These are phyloP conservation scores for Caiman crocodilus DNA, from an alignment of 2,797 vertebrate species.

Conservation along the genomic window DNA sequence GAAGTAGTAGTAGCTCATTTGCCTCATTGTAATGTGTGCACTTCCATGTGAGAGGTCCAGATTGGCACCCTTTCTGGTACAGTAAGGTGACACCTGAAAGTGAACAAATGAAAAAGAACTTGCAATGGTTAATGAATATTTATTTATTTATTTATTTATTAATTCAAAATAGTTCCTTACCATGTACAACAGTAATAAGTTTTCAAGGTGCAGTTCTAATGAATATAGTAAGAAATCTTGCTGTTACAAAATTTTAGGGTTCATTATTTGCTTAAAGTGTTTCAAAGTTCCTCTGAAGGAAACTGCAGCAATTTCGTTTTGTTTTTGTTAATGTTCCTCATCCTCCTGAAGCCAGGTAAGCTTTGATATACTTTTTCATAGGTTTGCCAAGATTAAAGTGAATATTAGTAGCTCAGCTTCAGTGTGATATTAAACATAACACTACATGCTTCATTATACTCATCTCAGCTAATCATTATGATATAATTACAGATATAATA, in stretches of 20 bases:
- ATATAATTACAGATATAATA: constrained; percentile 7
- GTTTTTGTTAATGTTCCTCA: neutral
- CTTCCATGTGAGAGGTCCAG: neutral
- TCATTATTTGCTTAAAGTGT: neutral
- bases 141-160: neutral
- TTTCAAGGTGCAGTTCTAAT: neutral
- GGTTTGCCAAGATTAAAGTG: neutral
- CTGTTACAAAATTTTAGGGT: neutral
- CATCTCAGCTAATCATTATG: constrained; percentile 4
- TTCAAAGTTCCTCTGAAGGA: neutral
- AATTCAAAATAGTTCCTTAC: neutral
- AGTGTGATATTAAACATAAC: constrained; percentile 12
- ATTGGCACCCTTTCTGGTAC: neutral
- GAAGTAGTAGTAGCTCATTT: neutral
- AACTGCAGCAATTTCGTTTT: neutral
- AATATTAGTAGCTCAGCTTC: neutral
- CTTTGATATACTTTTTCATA: neutral
- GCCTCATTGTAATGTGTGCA: neutral
- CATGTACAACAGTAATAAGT: neutral
- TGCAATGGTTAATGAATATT: neutral
- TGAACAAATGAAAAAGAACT: neutral
- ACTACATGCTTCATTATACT: constrained; percentile 27
- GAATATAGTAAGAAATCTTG: neutral
- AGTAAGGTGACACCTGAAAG: neutral
- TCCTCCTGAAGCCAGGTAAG: neutral